Evolutionary conservation across 30 jellyfish, hydroid and myxozoan genomes (phyloP), one percentile per base, ranked within the genome.

Genomic region (Phacellophora camtschatica): DNA sequence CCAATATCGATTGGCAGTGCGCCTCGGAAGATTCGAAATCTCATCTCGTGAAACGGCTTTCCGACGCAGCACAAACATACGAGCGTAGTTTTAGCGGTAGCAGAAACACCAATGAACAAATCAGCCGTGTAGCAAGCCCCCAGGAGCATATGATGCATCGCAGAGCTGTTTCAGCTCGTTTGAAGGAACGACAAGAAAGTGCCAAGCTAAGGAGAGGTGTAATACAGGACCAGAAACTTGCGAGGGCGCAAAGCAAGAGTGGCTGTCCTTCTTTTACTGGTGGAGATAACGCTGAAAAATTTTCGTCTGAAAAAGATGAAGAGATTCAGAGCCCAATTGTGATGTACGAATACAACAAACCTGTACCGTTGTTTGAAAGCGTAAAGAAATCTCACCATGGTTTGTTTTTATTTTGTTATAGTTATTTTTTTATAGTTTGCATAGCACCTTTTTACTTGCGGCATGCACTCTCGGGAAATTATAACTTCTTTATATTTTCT

Each of bases 291-390:
- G 11, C 58, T 31, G 30, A 53, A 30, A 77, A 56, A 25, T 50
- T 9, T 36, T 48, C 57, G 6, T 56, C 86, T 10, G 88, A 72
- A 16, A 29, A 59, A 20, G 68, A 39, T 0, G 62, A 65, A 3
- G 74, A 27, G 0, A 10, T 28, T 19, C 57, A 37, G 7, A 15
- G 58, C 23, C 13, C 74, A 15, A 0, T 49, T 30, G 46, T 31
- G 16, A 35, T 72, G 19, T 71, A 61, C 37, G 95, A 84, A 41
- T 84, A 84, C 78, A 84, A 43, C 66, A 71, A 55, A 28, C 95
- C 95, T 0, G 57, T 35, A 13, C 95, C 95, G 11, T 36, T 84
- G 34, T 50, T 28, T 53, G 30, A 29, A 34, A 66, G 37, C 5
- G 59, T 27, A 43, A 51, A 53, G 67, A 32, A 37, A 13, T 42